A percentile compares a stretch with the other conserved stretches of the same genome.
These are phyloP conservation scores for Hylia prasina DNA, from an alignment of 2,113 vertebrate species.

Conservation along the genomic window DNA sequence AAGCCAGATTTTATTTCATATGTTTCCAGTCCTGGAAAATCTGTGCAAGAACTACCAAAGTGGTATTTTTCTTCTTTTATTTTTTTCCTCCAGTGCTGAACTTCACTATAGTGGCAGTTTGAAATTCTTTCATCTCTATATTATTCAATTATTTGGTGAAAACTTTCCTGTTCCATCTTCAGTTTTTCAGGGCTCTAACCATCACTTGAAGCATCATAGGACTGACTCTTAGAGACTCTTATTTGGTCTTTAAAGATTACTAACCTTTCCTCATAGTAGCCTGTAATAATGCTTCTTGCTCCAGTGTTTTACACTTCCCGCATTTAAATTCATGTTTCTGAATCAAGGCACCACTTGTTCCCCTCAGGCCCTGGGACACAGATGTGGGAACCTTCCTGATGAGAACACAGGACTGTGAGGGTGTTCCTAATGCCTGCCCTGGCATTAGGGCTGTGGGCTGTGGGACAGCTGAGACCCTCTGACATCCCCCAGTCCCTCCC, in stretches of 20 bases:
- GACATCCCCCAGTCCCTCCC: neutral
- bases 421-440: neutral
- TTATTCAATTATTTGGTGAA: neutral
- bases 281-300: neutral
- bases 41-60: neutral
- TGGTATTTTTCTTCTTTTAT: neutral
- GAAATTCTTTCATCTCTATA: neutral
- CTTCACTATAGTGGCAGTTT: neutral
- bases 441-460: too few relatives aligned
- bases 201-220: neutral
- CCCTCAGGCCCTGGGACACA: neutral
- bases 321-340: neutral
- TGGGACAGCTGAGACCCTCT: neutral
- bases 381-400: neutral
- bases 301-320: neutral
- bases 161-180: neutral
- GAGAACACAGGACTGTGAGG: neutral
- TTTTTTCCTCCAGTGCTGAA: neutral
- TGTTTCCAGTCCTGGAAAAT: neutral
- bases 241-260: neutral
- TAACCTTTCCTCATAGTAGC: neutral
- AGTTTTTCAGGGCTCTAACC: neutral
- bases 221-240: neutral
- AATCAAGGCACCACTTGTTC: neutral
- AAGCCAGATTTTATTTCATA: constrained; percentile 2